Evolutionary conservation across 2,797 vertebrate genomes (phyloP).

Genomic region (Schizopygopsis pylzovi): DNA sequence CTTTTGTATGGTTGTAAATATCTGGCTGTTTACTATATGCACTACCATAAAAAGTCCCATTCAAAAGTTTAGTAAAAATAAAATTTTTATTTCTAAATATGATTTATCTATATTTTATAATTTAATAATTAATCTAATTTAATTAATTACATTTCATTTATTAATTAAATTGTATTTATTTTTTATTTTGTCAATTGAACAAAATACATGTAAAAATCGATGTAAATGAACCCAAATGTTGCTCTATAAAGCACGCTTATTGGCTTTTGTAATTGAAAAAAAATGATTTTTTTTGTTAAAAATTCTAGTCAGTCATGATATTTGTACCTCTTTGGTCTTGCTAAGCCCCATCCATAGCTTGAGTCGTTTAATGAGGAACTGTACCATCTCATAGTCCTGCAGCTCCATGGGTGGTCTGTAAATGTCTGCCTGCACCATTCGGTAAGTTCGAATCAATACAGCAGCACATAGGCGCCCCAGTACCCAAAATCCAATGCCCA

Average conservation of each 20-base stretch:
- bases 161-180: too few species aligned
- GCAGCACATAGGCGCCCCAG: constrained; percentile 73
- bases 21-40: too few species aligned
- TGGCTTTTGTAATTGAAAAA: neutral
- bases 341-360: constrained; percentile 83
- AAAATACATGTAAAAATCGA: neutral
- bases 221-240: neutral
- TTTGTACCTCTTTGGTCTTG: constrained; percentile 80
- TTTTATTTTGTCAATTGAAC: neutral
- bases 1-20: too few species aligned
- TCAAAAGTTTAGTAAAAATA: too few species aligned
- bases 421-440: constrained; percentile 69
- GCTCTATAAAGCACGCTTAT: neutral
- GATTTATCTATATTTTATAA: neutral
- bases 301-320: neutral
- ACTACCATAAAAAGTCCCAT: too few species aligned
- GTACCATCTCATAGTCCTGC: constrained; percentile 84
- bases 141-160: too few species aligned
- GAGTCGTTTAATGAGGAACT: constrained; percentile 84
- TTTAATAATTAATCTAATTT: neutral
- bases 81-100: neutral
- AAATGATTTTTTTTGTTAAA: too few species aligned
- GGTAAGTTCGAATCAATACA: constrained; percentile 72
- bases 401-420: constrained; percentile 72
- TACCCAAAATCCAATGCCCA: constrained; percentile 69